Base-by-base conservation (phyloP, 2,797 vertebrate species). In the Champsocephalus gunnari region DNA sequence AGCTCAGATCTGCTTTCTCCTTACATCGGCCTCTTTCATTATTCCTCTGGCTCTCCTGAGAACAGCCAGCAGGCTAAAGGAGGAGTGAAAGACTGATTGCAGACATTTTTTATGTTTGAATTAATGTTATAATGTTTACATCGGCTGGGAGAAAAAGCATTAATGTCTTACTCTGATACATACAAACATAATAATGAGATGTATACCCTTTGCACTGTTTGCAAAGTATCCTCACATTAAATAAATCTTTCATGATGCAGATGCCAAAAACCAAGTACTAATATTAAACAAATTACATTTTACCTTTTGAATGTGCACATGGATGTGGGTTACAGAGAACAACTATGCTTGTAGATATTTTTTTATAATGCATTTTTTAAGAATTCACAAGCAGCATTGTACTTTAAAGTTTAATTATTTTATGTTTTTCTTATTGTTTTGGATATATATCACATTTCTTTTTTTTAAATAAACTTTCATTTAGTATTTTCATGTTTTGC, bases 1-100 rank as follows among this genome's bases (percentile, higher is more conserved):
- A 73, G 96, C 96, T 12, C 92, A 95, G 76, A 66, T 87, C 24
- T 99, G 98, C 84, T 99, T 97, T 80, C 92, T 96, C 0, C 0
- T 94, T 72, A 96, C 95, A 6, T 93, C 96, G 0, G 92, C 79
- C 41, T 90, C 95, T 10, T 98, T 99, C 83, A 72, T 98, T 56
- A 9, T 97, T 10, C 98, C 98, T 1, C 87, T 99, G 62, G 0
- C 88, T 55, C 90, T 98, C 21, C 94, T 99, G 61, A 72, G 84
- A n/a, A 79, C 38, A 28, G 24, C 95, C 47, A 85, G 79, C 24
- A 86, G 75, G 34, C 69, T 86, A 13, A 95, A 96, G 81, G 89
- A 91, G 34, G 92, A 94, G 53, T 95, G 78, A 93, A 44, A 11
- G 12, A 62, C 21, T 38, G 28, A 38, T 44, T 54, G 59, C 57